Evolutionary conservation across 2,113 vertebrate species (phyloP).

Genomic region (Romanogobio albipinnatus): DNA sequence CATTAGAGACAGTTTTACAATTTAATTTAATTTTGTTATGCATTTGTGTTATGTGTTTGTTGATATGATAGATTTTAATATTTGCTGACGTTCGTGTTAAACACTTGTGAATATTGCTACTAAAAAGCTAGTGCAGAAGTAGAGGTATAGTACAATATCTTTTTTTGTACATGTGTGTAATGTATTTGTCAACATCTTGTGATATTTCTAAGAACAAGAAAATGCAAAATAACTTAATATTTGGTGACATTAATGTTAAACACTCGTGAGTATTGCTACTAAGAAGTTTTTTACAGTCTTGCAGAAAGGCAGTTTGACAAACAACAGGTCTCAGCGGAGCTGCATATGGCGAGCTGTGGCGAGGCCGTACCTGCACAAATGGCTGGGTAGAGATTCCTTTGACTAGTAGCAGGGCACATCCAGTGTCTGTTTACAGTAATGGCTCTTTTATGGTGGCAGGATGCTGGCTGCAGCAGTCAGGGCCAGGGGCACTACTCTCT

Average conservation of each 20-base stretch:
- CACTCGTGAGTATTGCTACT: background rate
- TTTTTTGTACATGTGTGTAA: background rate
- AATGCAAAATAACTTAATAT: background rate
- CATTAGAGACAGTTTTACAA: too few species aligned
- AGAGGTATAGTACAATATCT: background rate
- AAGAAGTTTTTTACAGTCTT: background rate
- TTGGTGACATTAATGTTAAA: slow-evolving; percentile 7
- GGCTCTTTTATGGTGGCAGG: slow-evolving; percentile 64
- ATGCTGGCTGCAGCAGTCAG: slow-evolving; percentile 62
- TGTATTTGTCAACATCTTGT: background rate
- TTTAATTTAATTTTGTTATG: too few species aligned
- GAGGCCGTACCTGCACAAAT: slow-evolving; percentile 28
- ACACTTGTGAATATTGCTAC: background rate
- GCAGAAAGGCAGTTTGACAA: background rate
- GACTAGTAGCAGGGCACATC: slow-evolving; percentile 22
- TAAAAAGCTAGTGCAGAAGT: background rate
- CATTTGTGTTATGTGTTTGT: too few species aligned
- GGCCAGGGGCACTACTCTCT: slow-evolving; percentile 68
- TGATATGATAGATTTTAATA: background rate
- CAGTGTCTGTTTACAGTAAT: slow-evolving; percentile 52
- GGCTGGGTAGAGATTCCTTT: slow-evolving; percentile 8
- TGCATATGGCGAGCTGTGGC: background rate
- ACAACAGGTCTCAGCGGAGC: slow-evolving; percentile 20
- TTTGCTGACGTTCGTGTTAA: background rate
- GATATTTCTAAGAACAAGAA: background rate